Conservation (phyloP, 1,140 invertebrate genomes). For the Drosophila ogumai region DNA sequence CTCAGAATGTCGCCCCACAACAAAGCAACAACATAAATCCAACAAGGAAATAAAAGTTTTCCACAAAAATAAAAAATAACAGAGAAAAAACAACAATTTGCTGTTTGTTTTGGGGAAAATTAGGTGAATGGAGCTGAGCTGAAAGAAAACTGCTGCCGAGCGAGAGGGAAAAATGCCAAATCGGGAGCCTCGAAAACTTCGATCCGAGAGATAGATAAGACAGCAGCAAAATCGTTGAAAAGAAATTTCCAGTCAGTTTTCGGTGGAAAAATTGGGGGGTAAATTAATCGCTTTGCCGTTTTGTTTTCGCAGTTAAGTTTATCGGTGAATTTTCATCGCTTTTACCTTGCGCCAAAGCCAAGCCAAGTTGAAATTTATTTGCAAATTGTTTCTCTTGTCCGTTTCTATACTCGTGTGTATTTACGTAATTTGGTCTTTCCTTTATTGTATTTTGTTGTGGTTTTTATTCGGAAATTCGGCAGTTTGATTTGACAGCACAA, state of each 20-base stretch:
- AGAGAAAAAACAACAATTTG: constrained; percentile 11
- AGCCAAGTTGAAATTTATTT: constrained; percentile 41
- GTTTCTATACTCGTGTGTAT: constrained; percentile 38
- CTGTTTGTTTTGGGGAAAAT: constrained; percentile 48
- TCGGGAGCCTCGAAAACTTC: constrained; percentile 26
- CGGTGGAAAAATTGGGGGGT: constrained; percentile 2
- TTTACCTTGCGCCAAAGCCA: constrained; percentile 27
- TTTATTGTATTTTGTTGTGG: not conserved
- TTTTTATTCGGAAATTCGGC: constrained; percentile 26
- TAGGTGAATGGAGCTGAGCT: constrained; percentile 68
- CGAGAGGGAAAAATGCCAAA: constrained; percentile 40
- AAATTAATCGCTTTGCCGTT: constrained; percentile 41
- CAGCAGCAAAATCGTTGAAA: constrained; percentile 22
- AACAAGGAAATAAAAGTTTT: constrained; percentile 78
- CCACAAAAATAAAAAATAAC: constrained; percentile 2
- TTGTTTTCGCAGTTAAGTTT: constrained; percentile 61
- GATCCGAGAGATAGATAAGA: constrained; percentile 66
- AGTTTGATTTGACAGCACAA: constrained; percentile 61
- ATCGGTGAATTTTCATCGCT: constrained; percentile 61
- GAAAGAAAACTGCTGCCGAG: constrained; percentile 24
- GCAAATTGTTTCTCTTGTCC: constrained; percentile 30
- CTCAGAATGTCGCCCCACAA: constrained; percentile 53
- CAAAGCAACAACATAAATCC: constrained; percentile 25
- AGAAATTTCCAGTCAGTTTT: constrained; percentile 37
- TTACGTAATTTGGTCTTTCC: constrained; percentile 36